Conservation (phyloP, 2,797 vertebrate genomes). For the Poeciliopsis gracilis region DNA sequence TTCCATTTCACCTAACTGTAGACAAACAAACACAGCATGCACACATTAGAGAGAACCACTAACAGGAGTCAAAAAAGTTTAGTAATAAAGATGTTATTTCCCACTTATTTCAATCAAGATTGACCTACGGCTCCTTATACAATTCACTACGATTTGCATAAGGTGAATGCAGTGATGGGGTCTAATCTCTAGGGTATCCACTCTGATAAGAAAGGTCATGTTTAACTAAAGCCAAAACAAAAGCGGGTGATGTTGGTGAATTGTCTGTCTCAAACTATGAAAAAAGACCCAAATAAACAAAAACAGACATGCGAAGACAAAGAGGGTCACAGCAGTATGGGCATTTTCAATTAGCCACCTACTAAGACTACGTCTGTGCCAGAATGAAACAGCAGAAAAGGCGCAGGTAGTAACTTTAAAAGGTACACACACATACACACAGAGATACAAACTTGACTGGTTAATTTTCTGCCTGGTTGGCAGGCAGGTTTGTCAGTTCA, state of each 20-base stretch:
- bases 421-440: slow-evolving; percentile 32
- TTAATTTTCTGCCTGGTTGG: slow-evolving; percentile 68
- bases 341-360: slow-evolving; percentile 75
- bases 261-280: slow-evolving; percentile 39
- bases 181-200: not conserved
- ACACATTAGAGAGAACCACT: not conserved
- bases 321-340: slow-evolving; percentile 63
- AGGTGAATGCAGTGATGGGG: slow-evolving; percentile 1
- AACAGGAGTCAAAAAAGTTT: not conserved
- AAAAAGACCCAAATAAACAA: slow-evolving; percentile 42
- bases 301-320: slow-evolving; percentile 12
- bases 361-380: slow-evolving; percentile 73
- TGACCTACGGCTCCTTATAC: not conserved
- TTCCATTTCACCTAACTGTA: slow-evolving; percentile 27
- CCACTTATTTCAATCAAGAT: not conserved
- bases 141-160: slow-evolving; percentile 15
- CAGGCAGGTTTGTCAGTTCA: slow-evolving; percentile 59
- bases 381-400: slow-evolving; percentile 53
- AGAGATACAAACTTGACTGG: slow-evolving; percentile 48
- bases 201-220: slow-evolving; percentile 1
- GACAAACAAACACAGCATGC: slow-evolving; percentile 2
- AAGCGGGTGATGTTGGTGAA: slow-evolving; percentile 33
- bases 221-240: slow-evolving; percentile 51
- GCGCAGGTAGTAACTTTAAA: slow-evolving; percentile 49
- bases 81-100: not conserved